These are phyloP conservation scores for Planococcus citri DNA, from an alignment of 1,140 invertebrate species.

Conservation along the genomic window DNA sequence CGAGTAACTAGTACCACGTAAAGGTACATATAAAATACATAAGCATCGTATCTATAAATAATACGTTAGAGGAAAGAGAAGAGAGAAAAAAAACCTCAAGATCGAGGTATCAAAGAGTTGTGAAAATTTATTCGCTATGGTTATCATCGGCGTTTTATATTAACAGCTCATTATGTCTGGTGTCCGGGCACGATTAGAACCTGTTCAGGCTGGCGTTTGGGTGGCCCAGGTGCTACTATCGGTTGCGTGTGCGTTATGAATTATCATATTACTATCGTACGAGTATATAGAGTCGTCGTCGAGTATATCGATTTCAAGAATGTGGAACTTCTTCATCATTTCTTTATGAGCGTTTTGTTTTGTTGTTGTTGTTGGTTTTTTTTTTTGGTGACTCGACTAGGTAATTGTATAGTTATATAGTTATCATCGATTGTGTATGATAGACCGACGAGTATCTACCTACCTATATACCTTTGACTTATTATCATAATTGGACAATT, in stretches of 20 bases:
- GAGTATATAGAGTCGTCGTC: too few species aligned
- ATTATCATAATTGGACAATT: too few species aligned
- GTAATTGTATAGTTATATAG: too few species aligned
- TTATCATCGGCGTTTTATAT: neutral
- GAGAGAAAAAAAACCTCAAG: neutral
- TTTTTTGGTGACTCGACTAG: too few species aligned
- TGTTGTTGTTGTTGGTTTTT: too few species aligned
- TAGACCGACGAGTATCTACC: too few species aligned
- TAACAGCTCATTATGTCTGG: slow-evolving; percentile 2
- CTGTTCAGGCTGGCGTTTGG: neutral
- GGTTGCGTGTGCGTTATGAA: neutral
- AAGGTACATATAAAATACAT: too few species aligned
- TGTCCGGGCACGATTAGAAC: neutral
- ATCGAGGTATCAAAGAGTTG: neutral
- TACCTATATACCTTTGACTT: too few species aligned
- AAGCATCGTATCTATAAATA: neutral
- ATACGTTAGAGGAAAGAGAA: neutral
- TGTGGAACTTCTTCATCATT: neutral
- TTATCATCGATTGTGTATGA: too few species aligned
- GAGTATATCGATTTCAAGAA: neutral
- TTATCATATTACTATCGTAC: neutral
- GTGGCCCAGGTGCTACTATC: neutral
- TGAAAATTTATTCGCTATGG: neutral
- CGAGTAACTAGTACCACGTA: neutral
- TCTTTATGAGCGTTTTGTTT: neutral